Conservation (phyloP, 2,113 vertebrate species). For the Cricetomys ansorgei region DNA sequence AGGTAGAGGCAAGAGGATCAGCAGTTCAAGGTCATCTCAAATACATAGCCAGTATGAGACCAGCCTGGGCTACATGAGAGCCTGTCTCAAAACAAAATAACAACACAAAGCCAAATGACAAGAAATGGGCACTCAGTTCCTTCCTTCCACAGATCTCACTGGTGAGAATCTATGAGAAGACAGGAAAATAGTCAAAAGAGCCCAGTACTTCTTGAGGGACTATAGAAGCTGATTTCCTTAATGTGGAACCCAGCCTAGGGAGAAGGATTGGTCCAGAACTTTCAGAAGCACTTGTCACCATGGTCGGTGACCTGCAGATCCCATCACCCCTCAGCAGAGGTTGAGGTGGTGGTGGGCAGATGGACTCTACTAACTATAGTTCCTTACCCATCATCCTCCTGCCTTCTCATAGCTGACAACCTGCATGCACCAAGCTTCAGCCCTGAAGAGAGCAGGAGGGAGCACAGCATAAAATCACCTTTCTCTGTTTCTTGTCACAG, state of each 20-base stretch:
- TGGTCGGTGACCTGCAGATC: background rate
- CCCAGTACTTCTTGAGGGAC: background rate
- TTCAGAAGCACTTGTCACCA: background rate
- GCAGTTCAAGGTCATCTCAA: background rate
- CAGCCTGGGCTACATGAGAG: background rate
- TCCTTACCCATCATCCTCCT: background rate
- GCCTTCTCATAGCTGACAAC: background rate
- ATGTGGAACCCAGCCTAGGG: background rate
- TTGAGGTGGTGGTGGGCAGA: accelerated
- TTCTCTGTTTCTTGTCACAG: accelerated
- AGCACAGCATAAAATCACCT: background rate
- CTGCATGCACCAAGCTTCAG: background rate
- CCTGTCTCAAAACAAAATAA: background rate
- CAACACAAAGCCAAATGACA: background rate
- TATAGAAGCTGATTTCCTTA: background rate
- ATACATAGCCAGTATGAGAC: background rate
- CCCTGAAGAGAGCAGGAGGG: background rate
- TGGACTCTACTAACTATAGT: background rate
- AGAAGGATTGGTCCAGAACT: background rate
- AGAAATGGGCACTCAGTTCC: background rate
- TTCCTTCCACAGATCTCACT: background rate
- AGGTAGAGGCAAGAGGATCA: background rate
- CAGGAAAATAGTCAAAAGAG: too few species aligned
- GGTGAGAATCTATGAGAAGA: background rate
- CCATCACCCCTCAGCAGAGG: background rate